Percentiles rank a stretch among this genome's conserved stretches.
Conservation (phyloP, 2,797 vertebrate genomes). For the Florisuga fusca region DNA sequence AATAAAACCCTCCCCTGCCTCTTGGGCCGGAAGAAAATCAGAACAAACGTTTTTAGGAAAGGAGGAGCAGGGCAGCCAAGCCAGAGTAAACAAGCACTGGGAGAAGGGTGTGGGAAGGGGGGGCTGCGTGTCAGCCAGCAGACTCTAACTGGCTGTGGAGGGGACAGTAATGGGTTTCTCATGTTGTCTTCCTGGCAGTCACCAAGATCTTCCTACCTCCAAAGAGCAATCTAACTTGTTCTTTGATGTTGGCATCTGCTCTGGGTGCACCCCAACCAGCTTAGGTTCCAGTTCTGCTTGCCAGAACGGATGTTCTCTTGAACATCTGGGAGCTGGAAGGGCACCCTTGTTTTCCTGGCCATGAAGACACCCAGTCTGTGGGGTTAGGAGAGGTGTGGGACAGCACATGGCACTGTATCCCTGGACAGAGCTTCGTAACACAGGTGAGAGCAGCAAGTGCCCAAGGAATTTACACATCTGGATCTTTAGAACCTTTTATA, state of each 20-base stretch:
- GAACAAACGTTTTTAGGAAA: constrained; percentile 55
- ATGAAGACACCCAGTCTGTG: rapidly evolving
- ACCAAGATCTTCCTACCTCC: background rate
- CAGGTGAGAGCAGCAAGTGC: background rate
- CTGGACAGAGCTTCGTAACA: rapidly evolving
- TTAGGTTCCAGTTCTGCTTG: background rate
- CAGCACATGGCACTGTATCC: background rate
- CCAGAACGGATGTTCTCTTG: background rate
- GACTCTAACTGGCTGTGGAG: background rate
- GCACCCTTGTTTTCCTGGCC: background rate
- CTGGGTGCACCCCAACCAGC: background rate
- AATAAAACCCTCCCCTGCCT: constrained; percentile 47
- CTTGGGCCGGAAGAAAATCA: constrained; percentile 58
- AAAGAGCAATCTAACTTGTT: rapidly evolving
- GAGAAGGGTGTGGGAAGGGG: constrained; percentile 52
- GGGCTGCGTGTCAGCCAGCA: background rate
- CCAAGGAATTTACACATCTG: background rate
- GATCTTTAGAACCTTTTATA: background rate
- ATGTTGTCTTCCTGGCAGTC: background rate
- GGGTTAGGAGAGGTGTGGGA: background rate
- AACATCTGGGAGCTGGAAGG: background rate
- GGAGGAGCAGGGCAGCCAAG: constrained; percentile 50
- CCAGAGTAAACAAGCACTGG: constrained; percentile 59
- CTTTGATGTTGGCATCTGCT: background rate
- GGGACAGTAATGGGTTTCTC: background rate